Evolutionary conservation across 2,797 vertebrate genomes (phyloP), one percentile per base, ranked within the genome.

Genomic region (Sylvia borin): DNA sequence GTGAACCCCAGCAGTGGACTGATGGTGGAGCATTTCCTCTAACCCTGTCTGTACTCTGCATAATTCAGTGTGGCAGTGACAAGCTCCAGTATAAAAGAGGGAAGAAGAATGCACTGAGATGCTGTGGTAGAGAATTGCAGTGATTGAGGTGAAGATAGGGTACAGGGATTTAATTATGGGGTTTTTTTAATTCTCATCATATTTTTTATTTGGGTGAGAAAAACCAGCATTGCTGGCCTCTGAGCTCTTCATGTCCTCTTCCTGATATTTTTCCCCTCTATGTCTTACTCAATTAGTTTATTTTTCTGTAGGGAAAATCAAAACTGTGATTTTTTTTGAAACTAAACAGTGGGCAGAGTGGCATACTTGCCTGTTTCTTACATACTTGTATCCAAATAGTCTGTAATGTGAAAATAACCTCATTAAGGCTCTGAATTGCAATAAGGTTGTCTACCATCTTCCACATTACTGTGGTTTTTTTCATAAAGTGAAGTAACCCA

Each of bases 191-290:
- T 40, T 55, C n/a, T 58, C 20, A 11, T n/a, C 0, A 4, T 58
- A 7, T 72, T 72, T 90, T 66, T 55, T 16, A 29, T 9, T 62
- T 13, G 13, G 3, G 8, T 65, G 17, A 29, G 16, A 72, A 18
- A 55, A 25, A 65, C 2, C 7, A 26, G 11, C 31, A 7, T 16
- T 62, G 31, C 8, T 68, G 9, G 2, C 74, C 14, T 80, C 36
- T 67, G 61, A 77, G 21, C 10, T 65, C 14, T 74, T 71, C 4
- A 1, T 43, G 5, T 60, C 60, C 4, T 57, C 18, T 54, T 57
- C 18, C 42, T 42, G 32, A 10, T 51, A 16, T 64, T 36, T 15
- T 13, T 1, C 24, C 15, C 5, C 7, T 2, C 2, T 12, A 2
- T 1, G 6, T 68, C 34, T 16, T 66, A 47, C 5, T 40, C 10